phyloP scores from a whole-genome alignment of 2,113 vertebrate species.

The Phaethon lepturus region DNA sequence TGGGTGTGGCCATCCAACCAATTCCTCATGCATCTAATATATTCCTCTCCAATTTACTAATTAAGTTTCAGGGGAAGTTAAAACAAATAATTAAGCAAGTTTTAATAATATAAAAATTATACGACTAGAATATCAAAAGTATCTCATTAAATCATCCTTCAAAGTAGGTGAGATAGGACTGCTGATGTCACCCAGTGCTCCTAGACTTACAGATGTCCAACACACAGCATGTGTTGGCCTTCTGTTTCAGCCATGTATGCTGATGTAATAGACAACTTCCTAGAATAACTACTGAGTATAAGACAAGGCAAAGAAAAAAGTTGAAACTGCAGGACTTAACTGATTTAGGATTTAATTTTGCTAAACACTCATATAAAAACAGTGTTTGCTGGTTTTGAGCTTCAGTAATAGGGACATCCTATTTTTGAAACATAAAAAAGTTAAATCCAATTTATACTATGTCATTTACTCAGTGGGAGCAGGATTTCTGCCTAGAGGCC shows the following conservation, averaged over 20 bases:
- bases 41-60: neutral
- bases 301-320: neutral
- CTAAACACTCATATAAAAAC: neutral
- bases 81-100: neutral
- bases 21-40: neutral
- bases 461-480: neutral
- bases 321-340: neutral
- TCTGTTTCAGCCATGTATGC: neutral
- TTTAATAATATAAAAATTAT: neutral
- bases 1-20: neutral
- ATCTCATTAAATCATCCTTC: neutral
- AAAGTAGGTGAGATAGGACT: neutral
- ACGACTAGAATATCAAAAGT: neutral
- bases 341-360: neutral
- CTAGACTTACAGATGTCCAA: neutral
- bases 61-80: neutral
- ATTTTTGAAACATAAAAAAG: neutral
- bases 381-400: neutral
- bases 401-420: neutral
- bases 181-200: neutral
- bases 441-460: neutral
- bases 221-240: neutral
- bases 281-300: neutral
- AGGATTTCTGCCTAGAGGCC: neutral
- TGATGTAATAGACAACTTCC: neutral